A percentile compares a stretch with the other conserved stretches of the same genome.
These are phyloP conservation scores for Hyphantria cunea DNA, from an alignment of 1,140 invertebrate genomes.

Conservation along the genomic window DNA sequence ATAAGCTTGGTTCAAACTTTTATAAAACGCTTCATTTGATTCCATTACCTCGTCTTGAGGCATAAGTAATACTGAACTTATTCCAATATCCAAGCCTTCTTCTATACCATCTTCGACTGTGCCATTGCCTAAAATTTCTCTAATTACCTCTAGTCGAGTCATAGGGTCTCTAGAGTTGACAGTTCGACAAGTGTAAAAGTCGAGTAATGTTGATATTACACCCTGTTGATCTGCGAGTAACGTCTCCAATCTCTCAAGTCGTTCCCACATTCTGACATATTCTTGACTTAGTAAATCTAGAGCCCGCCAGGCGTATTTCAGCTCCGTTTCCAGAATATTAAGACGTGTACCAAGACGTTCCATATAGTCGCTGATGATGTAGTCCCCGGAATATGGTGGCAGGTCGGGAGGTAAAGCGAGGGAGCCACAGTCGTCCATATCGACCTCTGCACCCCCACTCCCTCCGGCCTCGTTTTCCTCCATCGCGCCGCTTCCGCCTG, in stretches of 20 bases:
- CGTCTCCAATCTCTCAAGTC: constrained; percentile 94
- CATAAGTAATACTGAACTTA: constrained; percentile 62
- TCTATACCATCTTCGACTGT: constrained; percentile 84
- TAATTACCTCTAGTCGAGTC: constrained; percentile 82
- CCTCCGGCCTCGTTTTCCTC: constrained; percentile 78
- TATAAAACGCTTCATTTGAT: constrained; percentile 94
- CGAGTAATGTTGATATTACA: constrained; percentile 94
- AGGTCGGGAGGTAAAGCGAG: constrained; percentile 71
- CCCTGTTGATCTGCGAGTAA: constrained; percentile 94
- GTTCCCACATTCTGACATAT: constrained; percentile 96
- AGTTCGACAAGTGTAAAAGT: constrained; percentile 85
- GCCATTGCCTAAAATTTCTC: constrained; percentile 84
- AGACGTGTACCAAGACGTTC: constrained; percentile 92
- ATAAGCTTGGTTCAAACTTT: constrained; percentile 93
- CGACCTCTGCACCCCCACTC: constrained; percentile 78
- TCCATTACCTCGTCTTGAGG: constrained; percentile 82
- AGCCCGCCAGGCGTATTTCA: constrained; percentile 95
- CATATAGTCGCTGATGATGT: constrained; percentile 93
- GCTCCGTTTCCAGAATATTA: constrained; percentile 93
- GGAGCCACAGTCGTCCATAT: constrained; percentile 77
- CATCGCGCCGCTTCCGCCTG: constrained; percentile 74
- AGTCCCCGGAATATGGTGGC: constrained; percentile 82
- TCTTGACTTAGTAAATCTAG: constrained; percentile 94
- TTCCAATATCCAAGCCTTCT: constrained; percentile 82
- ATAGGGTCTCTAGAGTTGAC: constrained; percentile 75